Conservation (phyloP, 1,140 invertebrate species). For the Caligus rogercresseyi region DNA sequence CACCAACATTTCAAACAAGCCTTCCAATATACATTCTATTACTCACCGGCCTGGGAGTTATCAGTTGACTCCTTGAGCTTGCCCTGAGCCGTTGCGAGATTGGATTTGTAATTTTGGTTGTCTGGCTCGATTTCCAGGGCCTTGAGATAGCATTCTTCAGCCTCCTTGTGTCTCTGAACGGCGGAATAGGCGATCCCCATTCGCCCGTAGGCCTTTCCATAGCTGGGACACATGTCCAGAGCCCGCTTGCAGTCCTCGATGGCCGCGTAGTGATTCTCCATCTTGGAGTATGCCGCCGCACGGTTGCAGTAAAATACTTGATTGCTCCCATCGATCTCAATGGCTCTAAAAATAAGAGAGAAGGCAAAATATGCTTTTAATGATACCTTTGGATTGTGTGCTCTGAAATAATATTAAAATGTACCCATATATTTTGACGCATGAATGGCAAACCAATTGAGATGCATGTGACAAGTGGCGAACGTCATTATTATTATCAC, state of each 20-base stretch:
- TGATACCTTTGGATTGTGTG: too few species aligned
- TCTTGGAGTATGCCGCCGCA: conserved; percentile 71
- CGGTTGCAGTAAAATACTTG: conserved; percentile 88
- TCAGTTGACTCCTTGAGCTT: conserved; percentile 30
- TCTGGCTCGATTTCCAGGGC: conserved; percentile 76
- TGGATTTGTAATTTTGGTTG: conserved; percentile 75
- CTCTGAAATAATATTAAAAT: too few species aligned
- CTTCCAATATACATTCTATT: too few species aligned
- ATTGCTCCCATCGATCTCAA: conserved; percentile 62
- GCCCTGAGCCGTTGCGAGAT: conserved; percentile 52
- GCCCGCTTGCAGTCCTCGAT: conserved; percentile 77
- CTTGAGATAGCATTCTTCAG: conserved; percentile 63
- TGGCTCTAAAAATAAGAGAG: conserved; percentile 41
- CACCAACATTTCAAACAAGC: too few species aligned
- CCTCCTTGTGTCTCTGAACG: conserved; percentile 57
- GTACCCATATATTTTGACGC: too few species aligned
- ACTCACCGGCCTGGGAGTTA: too few species aligned
- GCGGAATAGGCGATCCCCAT: conserved; percentile 76
- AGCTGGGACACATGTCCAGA: conserved; percentile 64
- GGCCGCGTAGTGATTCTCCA: conserved; percentile 56
- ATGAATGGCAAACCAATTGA: too few species aligned
- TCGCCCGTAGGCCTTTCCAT: conserved; percentile 84
- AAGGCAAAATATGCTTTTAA: too few species aligned
- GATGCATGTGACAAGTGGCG: background rate
- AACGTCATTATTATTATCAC: background rate